phyloP scores from a whole-genome alignment of 2,888 invertebrate species.

The Neoitamus cyanurus region DNA sequence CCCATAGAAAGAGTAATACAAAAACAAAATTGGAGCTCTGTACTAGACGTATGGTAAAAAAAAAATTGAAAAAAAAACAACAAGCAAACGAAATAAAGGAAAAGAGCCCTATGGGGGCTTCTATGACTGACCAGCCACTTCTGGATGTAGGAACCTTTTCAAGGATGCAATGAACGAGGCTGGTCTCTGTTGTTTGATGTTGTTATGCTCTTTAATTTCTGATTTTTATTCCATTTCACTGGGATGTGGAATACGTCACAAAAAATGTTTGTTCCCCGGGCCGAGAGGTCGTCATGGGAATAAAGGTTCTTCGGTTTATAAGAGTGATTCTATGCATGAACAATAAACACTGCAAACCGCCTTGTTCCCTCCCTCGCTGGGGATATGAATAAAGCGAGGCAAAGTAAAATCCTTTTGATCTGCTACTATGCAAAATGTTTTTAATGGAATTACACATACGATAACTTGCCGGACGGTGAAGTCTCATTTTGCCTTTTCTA shows the following conservation, averaged over 20 bases:
- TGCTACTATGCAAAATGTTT: background rate
- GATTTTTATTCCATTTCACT: background rate
- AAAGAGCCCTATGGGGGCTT: background rate
- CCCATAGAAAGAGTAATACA: constrained; percentile 3
- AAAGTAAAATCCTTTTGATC: background rate
- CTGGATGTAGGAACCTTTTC: background rate
- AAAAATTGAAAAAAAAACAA: background rate
- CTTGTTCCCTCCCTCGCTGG: background rate
- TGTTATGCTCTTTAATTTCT: constrained; percentile 23
- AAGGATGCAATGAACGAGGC: constrained; percentile 8
- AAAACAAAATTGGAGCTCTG: background rate
- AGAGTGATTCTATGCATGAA: background rate
- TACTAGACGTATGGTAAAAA: background rate
- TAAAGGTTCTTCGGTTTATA: background rate
- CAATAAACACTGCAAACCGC: background rate
- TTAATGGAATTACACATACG: background rate
- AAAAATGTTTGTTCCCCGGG: background rate
- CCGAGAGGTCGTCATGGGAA: background rate
- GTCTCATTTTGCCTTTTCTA: background rate
- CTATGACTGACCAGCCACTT: background rate
- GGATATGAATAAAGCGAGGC: background rate
- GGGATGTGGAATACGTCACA: background rate
- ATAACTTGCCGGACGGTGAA: background rate
- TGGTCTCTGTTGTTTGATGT: constrained; percentile 25
- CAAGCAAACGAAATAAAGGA: background rate